Evolutionary conservation across 2,113 vertebrate species (phyloP).

Genomic region (Oryzias celebensis): DNA sequence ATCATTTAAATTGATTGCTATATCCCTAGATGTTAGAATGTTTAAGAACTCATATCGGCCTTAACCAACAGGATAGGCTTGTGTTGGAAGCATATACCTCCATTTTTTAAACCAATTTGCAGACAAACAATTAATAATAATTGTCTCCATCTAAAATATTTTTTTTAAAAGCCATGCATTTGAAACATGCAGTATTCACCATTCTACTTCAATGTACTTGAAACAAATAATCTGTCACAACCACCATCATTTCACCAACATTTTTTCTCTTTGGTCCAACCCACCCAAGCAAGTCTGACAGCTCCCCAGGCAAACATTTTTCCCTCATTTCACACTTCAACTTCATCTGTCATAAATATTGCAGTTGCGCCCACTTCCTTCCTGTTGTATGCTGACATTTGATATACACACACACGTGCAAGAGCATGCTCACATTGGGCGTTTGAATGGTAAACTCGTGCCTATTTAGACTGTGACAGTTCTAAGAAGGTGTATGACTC

Average conservation of each 20-base stretch:
- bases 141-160: too few species aligned
- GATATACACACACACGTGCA: conserved; percentile 20
- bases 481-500: conserved; percentile 32
- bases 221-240: conserved; percentile 73
- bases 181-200: conserved; percentile 18
- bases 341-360: conserved; percentile 63
- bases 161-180: too few species aligned
- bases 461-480: conserved; percentile 62
- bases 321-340: conserved; percentile 56
- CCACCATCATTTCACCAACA: conserved; percentile 37
- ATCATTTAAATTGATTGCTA: too few species aligned
- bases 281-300: conserved; percentile 45
- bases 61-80: too few species aligned
- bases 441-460: conserved; percentile 52
- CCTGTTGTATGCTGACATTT: conserved; percentile 34
- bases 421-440: conserved; percentile 12
- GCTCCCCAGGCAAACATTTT: conserved; percentile 49
- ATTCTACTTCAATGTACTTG: conserved; percentile 35
- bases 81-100: too few species aligned
- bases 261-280: conserved; percentile 48
- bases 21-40: too few species aligned
- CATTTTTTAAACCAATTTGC: too few species aligned
- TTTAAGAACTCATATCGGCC: too few species aligned
- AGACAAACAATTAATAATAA: too few species aligned
- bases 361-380: conserved; percentile 36